Conservation (phyloP, 2,113 vertebrate species). For the Anhinga rufa region DNA sequence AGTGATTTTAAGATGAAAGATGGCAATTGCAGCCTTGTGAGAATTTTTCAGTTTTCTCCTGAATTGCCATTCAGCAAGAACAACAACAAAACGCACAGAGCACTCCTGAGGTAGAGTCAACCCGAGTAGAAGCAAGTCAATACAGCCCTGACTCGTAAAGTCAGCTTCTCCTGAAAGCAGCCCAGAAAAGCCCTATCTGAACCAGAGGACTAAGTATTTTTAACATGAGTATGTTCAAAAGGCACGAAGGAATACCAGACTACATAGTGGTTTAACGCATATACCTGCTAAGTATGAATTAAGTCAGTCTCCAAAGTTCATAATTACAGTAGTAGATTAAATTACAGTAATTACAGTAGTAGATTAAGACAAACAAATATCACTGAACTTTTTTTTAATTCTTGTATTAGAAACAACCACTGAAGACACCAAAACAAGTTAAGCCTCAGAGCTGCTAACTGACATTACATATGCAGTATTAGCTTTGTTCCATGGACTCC, state of each 20-base stretch:
- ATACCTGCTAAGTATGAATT: background rate
- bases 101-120: background rate
- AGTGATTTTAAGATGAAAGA: background rate
- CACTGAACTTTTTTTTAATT: background rate
- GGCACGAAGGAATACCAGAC: background rate
- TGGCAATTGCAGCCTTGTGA: background rate
- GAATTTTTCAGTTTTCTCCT: background rate
- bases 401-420: background rate
- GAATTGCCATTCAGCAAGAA: background rate
- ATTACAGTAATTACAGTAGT: background rate
- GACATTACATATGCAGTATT: background rate
- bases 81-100: background rate
- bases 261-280: background rate
- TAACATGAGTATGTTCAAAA: background rate
- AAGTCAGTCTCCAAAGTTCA: background rate
- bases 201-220: background rate
- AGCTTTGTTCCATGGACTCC: background rate
- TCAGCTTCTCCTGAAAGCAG: background rate
- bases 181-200: background rate
- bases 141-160: accelerated
- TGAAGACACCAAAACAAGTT: background rate
- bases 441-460: background rate
- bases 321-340: background rate
- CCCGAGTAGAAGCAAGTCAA: background rate
- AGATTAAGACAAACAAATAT: background rate